Evolutionary conservation across 2,113 vertebrate genomes (phyloP).

Genomic region (Zapornia atra): DNA sequence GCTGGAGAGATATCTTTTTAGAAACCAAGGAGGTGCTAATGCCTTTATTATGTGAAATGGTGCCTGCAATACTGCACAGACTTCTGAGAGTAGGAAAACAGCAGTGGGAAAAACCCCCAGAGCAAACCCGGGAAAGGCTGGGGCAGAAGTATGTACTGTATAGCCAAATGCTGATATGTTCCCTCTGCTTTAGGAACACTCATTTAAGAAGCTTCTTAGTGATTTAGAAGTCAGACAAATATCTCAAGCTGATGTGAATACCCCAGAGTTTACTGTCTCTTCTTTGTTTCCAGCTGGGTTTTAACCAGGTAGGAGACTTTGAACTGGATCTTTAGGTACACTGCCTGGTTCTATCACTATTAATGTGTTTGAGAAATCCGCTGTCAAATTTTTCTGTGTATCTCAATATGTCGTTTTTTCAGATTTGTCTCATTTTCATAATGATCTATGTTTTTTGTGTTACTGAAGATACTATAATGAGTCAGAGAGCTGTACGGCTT

Average conservation of each 20-base stretch:
- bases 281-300: not conserved
- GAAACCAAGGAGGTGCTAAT: conserved; percentile 27
- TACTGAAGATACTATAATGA: not conserved
- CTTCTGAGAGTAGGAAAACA: not conserved
- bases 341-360: not conserved
- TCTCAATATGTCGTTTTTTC: not conserved
- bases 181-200: not conserved
- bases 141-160: not conserved
- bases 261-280: not conserved
- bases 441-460: not conserved
- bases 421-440: not conserved
- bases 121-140: not conserved
- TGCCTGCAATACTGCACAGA: not conserved
- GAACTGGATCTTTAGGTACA: not conserved
- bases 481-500: not conserved
- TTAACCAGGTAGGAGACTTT: not conserved
- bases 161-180: not conserved
- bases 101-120: not conserved
- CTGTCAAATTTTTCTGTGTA: not conserved
- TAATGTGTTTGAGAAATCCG: not conserved
- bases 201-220: not conserved
- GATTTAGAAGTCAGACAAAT: not conserved
- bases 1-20: conserved; percentile 1
- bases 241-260: not conserved
- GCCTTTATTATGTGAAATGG: conserved; percentile 30